These are phyloP conservation scores for Anguilla marmorata DNA, from an alignment of 2,797 vertebrate species.

Conservation along the genomic window DNA sequence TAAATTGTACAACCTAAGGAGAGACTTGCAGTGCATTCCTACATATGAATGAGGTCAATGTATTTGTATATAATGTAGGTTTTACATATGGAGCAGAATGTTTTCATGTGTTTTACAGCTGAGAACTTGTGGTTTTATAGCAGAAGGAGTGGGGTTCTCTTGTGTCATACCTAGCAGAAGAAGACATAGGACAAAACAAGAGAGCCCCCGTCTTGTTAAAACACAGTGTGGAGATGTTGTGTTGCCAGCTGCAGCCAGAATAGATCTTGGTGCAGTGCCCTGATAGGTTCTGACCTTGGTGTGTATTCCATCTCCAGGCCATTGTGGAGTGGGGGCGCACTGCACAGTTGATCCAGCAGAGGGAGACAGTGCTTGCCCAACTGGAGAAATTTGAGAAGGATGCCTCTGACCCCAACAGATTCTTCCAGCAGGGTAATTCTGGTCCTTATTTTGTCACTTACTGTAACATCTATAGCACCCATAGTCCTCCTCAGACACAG, in stretches of 20 bases:
- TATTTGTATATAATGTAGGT: background rate
- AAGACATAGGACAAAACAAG: background rate
- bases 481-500: background rate
- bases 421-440: constrained; percentile 61
- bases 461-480: background rate
- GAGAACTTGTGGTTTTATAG: background rate
- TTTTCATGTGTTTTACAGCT: background rate
- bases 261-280: background rate
- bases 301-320: constrained; percentile 38
- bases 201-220: background rate
- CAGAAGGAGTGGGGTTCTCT: background rate
- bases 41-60: background rate
- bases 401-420: constrained; percentile 74
- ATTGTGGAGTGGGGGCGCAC: constrained; percentile 64
- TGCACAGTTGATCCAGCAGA: constrained; percentile 61
- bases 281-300: background rate
- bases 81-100: background rate
- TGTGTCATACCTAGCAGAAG: background rate
- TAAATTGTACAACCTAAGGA: background rate
- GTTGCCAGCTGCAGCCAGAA: background rate
- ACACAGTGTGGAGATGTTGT: background rate
- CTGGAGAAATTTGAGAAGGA: constrained; percentile 69
- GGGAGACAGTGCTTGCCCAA: constrained; percentile 62
- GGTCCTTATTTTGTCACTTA: background rate
- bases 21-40: background rate